Conservation (phyloP, 2,113 vertebrate species). For the Electrona antarctica region DNA sequence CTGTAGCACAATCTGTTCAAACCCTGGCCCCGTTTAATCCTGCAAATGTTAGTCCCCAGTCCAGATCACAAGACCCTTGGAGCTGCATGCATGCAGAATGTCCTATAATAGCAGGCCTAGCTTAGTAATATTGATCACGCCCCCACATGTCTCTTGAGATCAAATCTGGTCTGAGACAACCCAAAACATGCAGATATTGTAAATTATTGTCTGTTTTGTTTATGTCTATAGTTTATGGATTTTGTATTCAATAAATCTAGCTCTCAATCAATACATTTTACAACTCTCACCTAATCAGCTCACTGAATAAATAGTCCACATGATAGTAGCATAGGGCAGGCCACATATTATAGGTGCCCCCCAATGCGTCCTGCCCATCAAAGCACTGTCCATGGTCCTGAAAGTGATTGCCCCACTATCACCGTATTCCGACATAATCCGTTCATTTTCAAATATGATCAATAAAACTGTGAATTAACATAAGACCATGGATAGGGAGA, state of each 20-base stretch:
- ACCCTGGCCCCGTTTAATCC: slow-evolving; percentile 27
- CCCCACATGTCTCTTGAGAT: slow-evolving; percentile 8
- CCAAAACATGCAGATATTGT: no score
- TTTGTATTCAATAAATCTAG: not conserved
- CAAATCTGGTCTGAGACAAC: slow-evolving; percentile 8
- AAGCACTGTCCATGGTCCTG: slow-evolving; percentile 77
- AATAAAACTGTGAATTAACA: slow-evolving; percentile 4
- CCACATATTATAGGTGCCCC: not conserved
- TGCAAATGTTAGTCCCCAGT: slow-evolving; percentile 48
- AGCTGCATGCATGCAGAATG: slow-evolving; percentile 42
- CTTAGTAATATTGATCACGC: not conserved
- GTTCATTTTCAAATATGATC: not conserved
- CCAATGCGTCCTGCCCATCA: not conserved
- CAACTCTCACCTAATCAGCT: not conserved
- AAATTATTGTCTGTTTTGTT: no score
- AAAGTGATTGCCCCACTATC: slow-evolving; percentile 18
- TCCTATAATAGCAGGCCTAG: slow-evolving; percentile 52
- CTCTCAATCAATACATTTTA: not conserved
- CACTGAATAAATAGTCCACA: not conserved
- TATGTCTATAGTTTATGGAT: no score
- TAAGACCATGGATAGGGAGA: slow-evolving; percentile 16
- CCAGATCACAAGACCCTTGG: slow-evolving; percentile 46
- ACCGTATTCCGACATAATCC: not conserved
- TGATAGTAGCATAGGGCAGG: not conserved
- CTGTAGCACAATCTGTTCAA: slow-evolving; percentile 75